Percentiles rank a stretch among this genome's conserved stretches.
Evolutionary conservation across 2,888 invertebrate species (phyloP).

Genomic region (Dolichopus griseipennis): DNA sequence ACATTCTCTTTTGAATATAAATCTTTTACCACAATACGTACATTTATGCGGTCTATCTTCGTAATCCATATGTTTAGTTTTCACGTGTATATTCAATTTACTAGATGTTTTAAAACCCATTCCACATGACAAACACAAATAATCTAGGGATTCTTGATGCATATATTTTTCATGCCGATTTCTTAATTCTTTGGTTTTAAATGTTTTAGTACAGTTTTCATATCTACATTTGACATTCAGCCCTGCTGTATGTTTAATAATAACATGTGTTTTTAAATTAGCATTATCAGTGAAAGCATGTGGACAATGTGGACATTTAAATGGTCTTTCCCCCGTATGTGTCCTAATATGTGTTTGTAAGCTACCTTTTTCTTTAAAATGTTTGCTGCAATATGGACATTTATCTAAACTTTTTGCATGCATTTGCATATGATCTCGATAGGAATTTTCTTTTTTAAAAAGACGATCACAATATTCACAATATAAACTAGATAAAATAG

Average conservation of each 20-base stretch:
- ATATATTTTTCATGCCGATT: neutral
- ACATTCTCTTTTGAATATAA: neutral
- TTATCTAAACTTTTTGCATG: neutral
- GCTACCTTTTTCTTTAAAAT: neutral
- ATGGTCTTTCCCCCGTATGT: neutral
- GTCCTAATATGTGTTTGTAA: neutral
- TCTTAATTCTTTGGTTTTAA: neutral
- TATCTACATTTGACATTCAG: neutral
- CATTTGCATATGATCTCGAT: neutral
- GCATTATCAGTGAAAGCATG: neutral
- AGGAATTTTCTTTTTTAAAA: neutral
- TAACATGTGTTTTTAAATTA: neutral
- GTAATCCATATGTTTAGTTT: neutral
- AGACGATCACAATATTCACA: neutral
- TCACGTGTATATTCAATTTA: neutral
- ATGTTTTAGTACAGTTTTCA: neutral
- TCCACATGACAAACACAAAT: neutral
- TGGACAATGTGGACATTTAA: neutral
- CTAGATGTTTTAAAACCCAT: neutral
- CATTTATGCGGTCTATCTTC: neutral
- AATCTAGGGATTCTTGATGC: neutral
- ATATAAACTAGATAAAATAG: neutral
- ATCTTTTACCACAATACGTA: neutral
- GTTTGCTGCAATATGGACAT: neutral
- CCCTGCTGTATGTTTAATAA: neutral